Base-by-base conservation (phyloP, 2,113 vertebrate genomes). In the Probosciger aterrimus region DNA sequence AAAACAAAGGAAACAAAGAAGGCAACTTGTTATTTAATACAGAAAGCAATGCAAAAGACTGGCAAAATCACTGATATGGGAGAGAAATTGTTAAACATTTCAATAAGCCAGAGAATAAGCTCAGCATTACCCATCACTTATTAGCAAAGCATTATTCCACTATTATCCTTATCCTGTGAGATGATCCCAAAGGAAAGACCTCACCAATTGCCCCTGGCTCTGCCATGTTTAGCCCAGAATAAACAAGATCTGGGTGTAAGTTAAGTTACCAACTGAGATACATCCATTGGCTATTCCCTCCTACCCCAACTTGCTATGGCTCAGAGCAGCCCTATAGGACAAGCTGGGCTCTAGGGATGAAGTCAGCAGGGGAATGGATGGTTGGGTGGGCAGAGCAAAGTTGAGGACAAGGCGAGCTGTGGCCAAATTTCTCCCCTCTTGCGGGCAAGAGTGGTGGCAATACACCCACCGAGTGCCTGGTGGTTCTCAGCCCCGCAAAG, bases 81-180 rank as follows among this genome's bases (percentile, higher is more conserved):
- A 92, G 31, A 84, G 23, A 60, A 74, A 37, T 70, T n/a, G 20
- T 85, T 75, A 82, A 84, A 82, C 23, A 18, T 90, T 92, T 84
- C 82, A 35, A 2, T 41, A 62, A 82, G 5, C 23, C 55, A 77
- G 64, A 55, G 78, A 68, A 70, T 47, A 50, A 90, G 41, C 27
- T 75, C 80, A 37, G 11, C 37, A 14, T 70, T 74, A 67, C 30
- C 31, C 55, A 67, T n/a, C 55, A 60, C 46, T 52, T 39, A 23
- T 22, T 24, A 86, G n/a, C 2, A 3, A 79, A 79, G 18, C 14
- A 35, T 65, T 76, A 35, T 88, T 74, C 75, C 62, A 31, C 60
- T 44, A 12, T 59, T 44, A 84, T 4, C 50, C 15, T 52, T 83
- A 9, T 41, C 41, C 25, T 59, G 31, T 12, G 35, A 69, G 70